These are phyloP conservation scores for Torymus auratus DNA, from an alignment of 2,888 invertebrate species.

Conservation along the genomic window DNA sequence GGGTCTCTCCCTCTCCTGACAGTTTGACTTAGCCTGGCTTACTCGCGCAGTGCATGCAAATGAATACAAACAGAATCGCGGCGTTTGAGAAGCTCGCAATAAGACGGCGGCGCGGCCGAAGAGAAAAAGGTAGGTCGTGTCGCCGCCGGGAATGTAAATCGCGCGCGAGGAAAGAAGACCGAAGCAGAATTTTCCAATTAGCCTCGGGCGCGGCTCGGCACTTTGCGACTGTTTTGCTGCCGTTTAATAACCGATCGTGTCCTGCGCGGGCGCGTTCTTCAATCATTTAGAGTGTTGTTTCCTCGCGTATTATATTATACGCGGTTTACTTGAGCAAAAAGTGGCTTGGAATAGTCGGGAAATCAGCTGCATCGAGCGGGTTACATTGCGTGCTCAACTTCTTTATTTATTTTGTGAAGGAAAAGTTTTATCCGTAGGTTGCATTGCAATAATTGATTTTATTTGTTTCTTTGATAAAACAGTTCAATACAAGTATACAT, in stretches of 20 bases:
- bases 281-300: background rate
- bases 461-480: no score
- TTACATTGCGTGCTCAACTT: no score
- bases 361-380: background rate
- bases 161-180: background rate
- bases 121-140: background rate
- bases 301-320: background rate
- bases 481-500: no score
- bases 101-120: background rate
- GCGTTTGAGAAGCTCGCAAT: conserved; percentile 29
- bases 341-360: background rate
- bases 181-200: conserved; percentile 39
- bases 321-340: background rate
- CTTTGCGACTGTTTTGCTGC: no score
- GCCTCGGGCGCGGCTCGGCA: background rate
- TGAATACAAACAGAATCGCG: conserved; percentile 35
- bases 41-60: conserved; percentile 26
- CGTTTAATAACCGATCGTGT: background rate
- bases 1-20: background rate
- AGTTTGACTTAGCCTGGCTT: conserved; percentile 12
- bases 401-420: no score
- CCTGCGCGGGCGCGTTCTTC: background rate
- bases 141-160: no score
- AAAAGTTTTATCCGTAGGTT: no score
- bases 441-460: no score